These are phyloP conservation scores for Theristus sp. DNA, from an alignment of 2,888 invertebrate genomes.

Conservation along the genomic window DNA sequence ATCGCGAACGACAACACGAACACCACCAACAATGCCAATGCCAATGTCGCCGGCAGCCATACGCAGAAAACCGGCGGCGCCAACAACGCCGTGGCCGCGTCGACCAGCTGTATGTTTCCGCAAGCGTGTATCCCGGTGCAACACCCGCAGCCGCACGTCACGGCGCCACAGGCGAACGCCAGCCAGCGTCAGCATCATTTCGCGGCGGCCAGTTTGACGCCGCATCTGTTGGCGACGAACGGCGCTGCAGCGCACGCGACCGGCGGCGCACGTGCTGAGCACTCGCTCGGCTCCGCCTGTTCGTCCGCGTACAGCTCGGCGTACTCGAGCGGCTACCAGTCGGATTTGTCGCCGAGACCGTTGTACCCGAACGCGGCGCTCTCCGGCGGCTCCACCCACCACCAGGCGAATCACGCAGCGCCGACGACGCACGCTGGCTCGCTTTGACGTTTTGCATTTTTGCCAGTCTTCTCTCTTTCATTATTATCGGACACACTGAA, in stretches of 20 bases:
- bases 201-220: neutral
- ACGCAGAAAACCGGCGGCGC: too few relatives aligned
- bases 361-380: neutral
- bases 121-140: neutral
- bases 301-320: constrained; percentile 2
- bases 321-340: neutral
- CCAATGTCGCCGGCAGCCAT: too few relatives aligned
- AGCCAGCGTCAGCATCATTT: neutral
- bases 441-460: neutral
- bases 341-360: neutral
- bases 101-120: neutral
- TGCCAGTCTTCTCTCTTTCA: neutral
- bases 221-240: neutral
- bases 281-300: neutral
- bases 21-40: too few relatives aligned
- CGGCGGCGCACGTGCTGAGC: neutral
- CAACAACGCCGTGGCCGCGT: too few relatives aligned
- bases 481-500: too few relatives aligned
- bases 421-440: neutral
- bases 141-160: neutral
- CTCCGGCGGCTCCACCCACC: too few relatives aligned
- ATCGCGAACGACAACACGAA: neutral
- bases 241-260: neutral
- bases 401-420: too few relatives aligned
- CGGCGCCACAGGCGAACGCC: neutral